These are phyloP conservation scores for Crioceris asparagi DNA, from an alignment of 2,888 invertebrate species.

Conservation along the genomic window DNA sequence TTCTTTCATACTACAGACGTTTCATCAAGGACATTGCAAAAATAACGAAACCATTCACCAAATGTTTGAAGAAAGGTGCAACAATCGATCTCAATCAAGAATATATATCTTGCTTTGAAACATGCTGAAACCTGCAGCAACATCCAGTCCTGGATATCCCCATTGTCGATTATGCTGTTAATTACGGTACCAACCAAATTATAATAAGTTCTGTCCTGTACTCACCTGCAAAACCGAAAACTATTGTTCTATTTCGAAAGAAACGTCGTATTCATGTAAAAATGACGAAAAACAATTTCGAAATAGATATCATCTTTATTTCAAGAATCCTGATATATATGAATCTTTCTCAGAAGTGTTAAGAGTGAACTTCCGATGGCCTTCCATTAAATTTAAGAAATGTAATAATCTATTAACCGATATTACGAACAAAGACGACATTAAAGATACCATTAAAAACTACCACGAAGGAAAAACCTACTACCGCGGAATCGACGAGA, in stretches of 20 bases:
- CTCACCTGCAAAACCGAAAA: conserved; percentile 11
- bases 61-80: conserved; percentile 14
- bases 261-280: conserved; percentile 12
- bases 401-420: too few species aligned
- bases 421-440: too few species aligned
- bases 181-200: conserved; percentile 15
- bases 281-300: conserved; percentile 12
- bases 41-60: conserved; percentile 15
- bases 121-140: conserved; percentile 13
- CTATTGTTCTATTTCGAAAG: conserved; percentile 9
- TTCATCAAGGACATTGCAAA: conserved; percentile 16
- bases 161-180: conserved; percentile 10
- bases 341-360: conserved; percentile 8
- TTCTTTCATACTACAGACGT: conserved; percentile 16
- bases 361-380: conserved; percentile 1
- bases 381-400: too few species aligned
- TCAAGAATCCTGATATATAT: conserved; percentile 11
- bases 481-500: conserved; percentile 7
- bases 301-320: conserved; percentile 12
- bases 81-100: conserved; percentile 11
- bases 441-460: conserved; percentile 5
- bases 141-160: conserved; percentile 10
- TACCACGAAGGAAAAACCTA: conserved; percentile 8
- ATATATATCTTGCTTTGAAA: conserved; percentile 12
- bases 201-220: conserved; percentile 8